Conservation (phyloP, 2,888 invertebrate genomes). For the Microplitis manilae region DNA sequence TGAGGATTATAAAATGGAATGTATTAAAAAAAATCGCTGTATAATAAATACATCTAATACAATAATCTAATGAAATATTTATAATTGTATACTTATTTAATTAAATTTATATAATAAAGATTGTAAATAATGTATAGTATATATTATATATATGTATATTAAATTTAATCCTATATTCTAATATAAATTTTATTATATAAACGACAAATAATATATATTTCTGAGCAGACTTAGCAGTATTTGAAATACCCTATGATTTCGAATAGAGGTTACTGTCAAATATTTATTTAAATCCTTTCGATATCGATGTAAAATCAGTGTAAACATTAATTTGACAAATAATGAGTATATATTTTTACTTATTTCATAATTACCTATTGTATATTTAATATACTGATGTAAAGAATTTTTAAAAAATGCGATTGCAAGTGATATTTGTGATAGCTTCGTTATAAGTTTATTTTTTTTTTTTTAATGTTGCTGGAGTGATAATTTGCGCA, state of each 20-base stretch:
- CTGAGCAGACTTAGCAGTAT: not conserved
- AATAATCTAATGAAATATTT: not conserved
- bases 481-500: not conserved
- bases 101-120: not conserved
- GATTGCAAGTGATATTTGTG: conserved; percentile 1
- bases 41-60: not conserved
- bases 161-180: not conserved
- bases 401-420: not conserved
- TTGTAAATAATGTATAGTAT: not conserved
- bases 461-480: not conserved
- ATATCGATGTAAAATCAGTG: not conserved
- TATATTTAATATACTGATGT: not conserved
- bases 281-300: not conserved
- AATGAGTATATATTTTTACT: not conserved
- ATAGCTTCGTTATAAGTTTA: not conserved
- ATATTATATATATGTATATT: not conserved
- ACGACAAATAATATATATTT: not conserved
- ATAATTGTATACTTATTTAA: not conserved
- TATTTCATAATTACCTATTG: not conserved
- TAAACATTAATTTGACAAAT: not conserved
- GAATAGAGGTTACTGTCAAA: not conserved
- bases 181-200: not conserved
- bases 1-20: conserved; percentile 5
- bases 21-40: not conserved
- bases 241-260: not conserved